phyloP scores from a whole-genome alignment of 2,113 vertebrate species.

The Corythaixoides concolor region DNA sequence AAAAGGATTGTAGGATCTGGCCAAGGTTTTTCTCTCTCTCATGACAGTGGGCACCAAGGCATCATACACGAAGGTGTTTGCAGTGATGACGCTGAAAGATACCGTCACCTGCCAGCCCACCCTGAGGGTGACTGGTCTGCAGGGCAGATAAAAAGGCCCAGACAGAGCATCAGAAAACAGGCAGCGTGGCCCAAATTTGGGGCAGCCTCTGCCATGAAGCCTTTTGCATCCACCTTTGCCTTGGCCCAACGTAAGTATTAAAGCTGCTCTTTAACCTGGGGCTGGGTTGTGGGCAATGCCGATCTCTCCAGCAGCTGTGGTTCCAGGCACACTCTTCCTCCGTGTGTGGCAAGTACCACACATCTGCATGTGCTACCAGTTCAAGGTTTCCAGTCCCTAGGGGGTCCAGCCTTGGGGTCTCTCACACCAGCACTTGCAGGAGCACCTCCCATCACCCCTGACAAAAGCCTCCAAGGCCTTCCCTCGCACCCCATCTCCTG shows the following conservation, averaged over 20 bases:
- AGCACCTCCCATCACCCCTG: neutral
- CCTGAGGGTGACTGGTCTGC: no score
- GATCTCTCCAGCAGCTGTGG: rapidly evolving
- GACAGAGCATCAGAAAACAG: neutral
- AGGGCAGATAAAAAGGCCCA: neutral
- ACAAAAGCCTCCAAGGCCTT: neutral
- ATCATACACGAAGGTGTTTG: neutral
- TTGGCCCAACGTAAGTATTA: neutral
- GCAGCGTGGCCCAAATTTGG: rapidly evolving
- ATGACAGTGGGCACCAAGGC: rapidly evolving
- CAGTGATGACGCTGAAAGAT: neutral
- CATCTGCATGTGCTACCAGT: rapidly evolving
- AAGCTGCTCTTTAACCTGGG: neutral
- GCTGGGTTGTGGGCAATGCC: rapidly evolving
- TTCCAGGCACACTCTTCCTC: neutral
- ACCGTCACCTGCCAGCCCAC: no score
- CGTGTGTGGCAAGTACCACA: neutral
- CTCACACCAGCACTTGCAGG: rapidly evolving
- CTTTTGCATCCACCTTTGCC: neutral
- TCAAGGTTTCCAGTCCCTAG: neutral
- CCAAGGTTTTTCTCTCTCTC: neutral
- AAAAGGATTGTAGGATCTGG: neutral
- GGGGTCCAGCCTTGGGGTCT: neutral
- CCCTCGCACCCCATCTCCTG: neutral
- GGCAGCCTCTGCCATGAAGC: neutral